Evolutionary conservation across 2,113 vertebrate species (phyloP), one percentile per base, ranked within the genome.

Genomic region (Odocoileus hemionus): DNA sequence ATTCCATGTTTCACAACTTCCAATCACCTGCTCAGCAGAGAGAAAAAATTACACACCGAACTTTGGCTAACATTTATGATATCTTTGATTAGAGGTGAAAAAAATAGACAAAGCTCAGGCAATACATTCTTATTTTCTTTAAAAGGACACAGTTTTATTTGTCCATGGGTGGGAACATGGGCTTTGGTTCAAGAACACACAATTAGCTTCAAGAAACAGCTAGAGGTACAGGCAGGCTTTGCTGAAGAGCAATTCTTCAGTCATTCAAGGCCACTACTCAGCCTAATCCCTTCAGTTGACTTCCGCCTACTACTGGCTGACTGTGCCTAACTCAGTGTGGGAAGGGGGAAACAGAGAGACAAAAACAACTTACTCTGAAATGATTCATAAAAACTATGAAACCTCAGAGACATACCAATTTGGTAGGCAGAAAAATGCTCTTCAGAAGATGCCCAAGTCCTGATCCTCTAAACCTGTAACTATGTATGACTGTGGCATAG

Each of bases 1-100:
- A 96, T 91, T 94, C 50, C 78, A 93, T 57, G 95, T 92, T 94
- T 39, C 74, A 74, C 61, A 90, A 95, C 82, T 92, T 96, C 82
- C 76, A 96, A 61, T 88, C 80, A 96, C 95, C 88, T 97, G 94
- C 74, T 92, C 45, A 84, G 79, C 61, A 93, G 70, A 83, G 43
- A 94, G 23, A 47, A 64, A 94, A 94, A 93, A 76, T 2, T 50
- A 9, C n/a, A 85, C 39, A 82, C 30, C n/a, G 43, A 90, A 85
- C 88, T 94, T 60, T 79, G 88, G 93, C 64, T 94, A 96, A 91
- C n/a, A 91, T 93, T 89, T 85, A 88, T 28, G 47, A 25, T 78
- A 89, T 43, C 54, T 94, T 52, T 92, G 45, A 90, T 95, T 85
- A 95, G 36, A 95, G 82, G 25, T 43, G 6, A 25, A 95, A 50